Evolutionary conservation across 2,113 vertebrate genomes (phyloP), one percentile per base, ranked within the genome.

Genomic region (Cyanocitta stelleri): DNA sequence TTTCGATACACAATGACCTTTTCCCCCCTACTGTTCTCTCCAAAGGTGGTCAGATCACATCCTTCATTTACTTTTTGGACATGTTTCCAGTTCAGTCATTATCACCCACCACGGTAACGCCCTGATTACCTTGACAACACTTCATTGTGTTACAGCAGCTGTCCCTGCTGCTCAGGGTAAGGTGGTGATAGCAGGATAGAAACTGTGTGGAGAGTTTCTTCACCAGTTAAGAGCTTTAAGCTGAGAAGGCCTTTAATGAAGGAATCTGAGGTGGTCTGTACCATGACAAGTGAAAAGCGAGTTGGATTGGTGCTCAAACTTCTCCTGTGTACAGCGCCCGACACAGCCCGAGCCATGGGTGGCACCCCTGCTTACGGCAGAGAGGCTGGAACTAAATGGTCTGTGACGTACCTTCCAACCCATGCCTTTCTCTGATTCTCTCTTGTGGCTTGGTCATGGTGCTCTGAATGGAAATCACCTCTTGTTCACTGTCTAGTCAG

Each of bases 11-110:
- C 7, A 15, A 2, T 7, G 33, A 35, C 24, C 3, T 32, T 44
- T 61, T 5, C 2, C 3, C 10, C 15, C 2, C 2, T 3, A 0
- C 1, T 69, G 12, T 51, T 33, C 73, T 33, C 23, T 49, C 64
- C 63, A 89, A 39, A 32, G n/a, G 11, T 14, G 39, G 29, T 32
- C n/a, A 55, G 32, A 86, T 49, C 49, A 54, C 22, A 52, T 3
- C 3, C 7, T 48, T 94, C 83, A 52, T 89, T 91, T 89, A 69
- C 9, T 64, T 30, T 73, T 77, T 69, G 48, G 35, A 27, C 20
- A 13, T 7, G 15, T 69, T 48, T 63, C 24, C 24, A 24, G 16
- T 46, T 68, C 64, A 62, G 0, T 54, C 89, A 41, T 71, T 85
- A 30, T 43, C 43, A 59, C 39, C 30, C 64, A 51, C n/a, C 49